Base-by-base conservation (phyloP, 2,797 vertebrate species). In the Emys orbicularis region DNA sequence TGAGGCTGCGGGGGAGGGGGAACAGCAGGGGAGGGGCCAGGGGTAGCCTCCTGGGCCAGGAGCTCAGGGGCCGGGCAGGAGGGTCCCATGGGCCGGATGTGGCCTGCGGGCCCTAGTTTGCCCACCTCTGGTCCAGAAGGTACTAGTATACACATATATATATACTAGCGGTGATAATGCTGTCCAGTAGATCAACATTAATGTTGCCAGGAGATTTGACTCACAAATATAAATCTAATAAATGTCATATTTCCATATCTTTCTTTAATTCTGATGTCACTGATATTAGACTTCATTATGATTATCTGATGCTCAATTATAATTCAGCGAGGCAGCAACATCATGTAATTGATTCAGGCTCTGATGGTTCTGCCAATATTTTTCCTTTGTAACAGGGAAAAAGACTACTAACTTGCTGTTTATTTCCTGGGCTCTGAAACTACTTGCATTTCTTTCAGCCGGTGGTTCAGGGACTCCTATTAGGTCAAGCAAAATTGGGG, bases 241-340 rank as follows among this genome's bases (percentile, higher is more conserved):
- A 88, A 92, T 61, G 19, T 49, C 56, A 79, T 92, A 54, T 89
- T 82, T 89, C 65, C 77, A 56, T 77, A 41, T 57, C 87, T 86
- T 57, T 49, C 54, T 83, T 59, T 65, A 86, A 86, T 88, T 81
- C 65, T 81, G 76, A 49, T 89, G 87, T 86, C 83, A 81, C 54
- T 65, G 65, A 76, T 68, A 89, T 83, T 89, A 86, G 37, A n/a
- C 54, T 82, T 86, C 86, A 89, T 81, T 82, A 84, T 37, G 27
- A 29, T 81, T 53, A 81, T 88, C 61, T 88, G 88, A 81, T 86
- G 87, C 83, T 89, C 79, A 92, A 65, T 92, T 89, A 92, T 82
- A 76, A 92, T 85, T 88, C 91, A 89, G 49, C 54, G 79, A 81
- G 49, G 83, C 87, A 83, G 91, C 57, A 82, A 50, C 85, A 68